Evolutionary conservation across 2,888 invertebrate genomes (phyloP), one percentile per base, ranked within the genome.

Genomic region (Stomorhina lunata): DNA sequence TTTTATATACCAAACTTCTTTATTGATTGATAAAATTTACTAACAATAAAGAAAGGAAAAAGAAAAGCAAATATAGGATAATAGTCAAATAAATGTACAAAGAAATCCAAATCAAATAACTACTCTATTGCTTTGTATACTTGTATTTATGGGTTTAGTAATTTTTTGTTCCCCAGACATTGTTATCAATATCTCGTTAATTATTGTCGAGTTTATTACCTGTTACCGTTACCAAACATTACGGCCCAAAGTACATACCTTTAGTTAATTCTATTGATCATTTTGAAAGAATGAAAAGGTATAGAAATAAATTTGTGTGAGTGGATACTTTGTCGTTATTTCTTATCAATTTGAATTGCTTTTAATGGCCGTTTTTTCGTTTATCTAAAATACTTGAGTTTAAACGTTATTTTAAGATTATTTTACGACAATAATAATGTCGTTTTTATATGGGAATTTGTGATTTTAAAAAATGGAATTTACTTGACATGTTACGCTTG

Each of bases 401-500:
- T 22, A 61, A 61, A 57, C 43, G 34, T 20, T 40, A 10, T 25
- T 48, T 34, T 2, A 22, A 53, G 43, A 40, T 32, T 29, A 32
- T 57, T 55, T 76, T 22, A 15, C 32, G 43, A 22, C 17, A 20
- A 15, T 57, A n/a, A 43, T 2, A n/a, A 66, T 29, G 43, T 66
- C 32, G 17, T 27, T 12, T 53, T 80, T 68, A n/a, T 37, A 43
- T 66, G 66, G 57, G 75, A 69, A 55, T 48, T 65, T 57, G 22
- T 53, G 32, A 55, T 53, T 63, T 53, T 63, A 48, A 32, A 45
- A 45, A 63, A 20, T 53, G 40, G 32, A 27, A 22, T 63, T 53
- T 17, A 53, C 53, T 63, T 53, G 63, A 63, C 53, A 59, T 17
- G 10, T n/a, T n/a, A n/a, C n/a, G n/a, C n/a, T n/a, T 22, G 12